These are phyloP conservation scores for Calephelis perditalis DNA, from an alignment of 2,888 invertebrate genomes.

Conservation along the genomic window DNA sequence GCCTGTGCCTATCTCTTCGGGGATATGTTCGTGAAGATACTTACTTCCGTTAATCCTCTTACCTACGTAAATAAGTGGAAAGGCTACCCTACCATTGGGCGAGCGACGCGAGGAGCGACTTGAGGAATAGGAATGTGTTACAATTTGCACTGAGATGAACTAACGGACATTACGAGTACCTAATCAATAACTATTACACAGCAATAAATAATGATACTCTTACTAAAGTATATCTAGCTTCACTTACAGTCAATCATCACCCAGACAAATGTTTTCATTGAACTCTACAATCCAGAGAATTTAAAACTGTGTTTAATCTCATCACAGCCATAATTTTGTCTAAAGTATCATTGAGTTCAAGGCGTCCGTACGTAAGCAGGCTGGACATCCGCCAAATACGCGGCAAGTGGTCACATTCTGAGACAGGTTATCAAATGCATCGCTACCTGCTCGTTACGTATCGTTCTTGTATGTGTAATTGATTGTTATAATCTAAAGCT, in stretches of 20 bases:
- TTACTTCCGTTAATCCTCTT: too few species aligned
- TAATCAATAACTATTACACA: too few species aligned
- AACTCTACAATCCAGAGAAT: background rate
- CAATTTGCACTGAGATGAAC: too few species aligned
- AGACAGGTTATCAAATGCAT: constrained; percentile 28
- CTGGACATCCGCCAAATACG: constrained; percentile 30
- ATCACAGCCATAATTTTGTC: constrained; percentile 17
- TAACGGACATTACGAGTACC: too few species aligned
- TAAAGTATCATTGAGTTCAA: constrained; percentile 27
- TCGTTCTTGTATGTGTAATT: constrained; percentile 12
- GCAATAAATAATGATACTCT: too few species aligned
- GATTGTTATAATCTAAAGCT: constrained; percentile 3
- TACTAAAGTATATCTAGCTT: too few species aligned
- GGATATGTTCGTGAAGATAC: too few species aligned
- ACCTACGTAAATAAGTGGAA: too few species aligned
- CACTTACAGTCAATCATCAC: background rate
- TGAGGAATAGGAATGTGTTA: too few species aligned
- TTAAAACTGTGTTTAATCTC: constrained; percentile 2
- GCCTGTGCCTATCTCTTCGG: too few species aligned
- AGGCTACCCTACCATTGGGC: too few species aligned
- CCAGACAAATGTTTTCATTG: background rate
- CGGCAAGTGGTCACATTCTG: constrained; percentile 21
- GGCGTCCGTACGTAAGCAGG: constrained; percentile 23
- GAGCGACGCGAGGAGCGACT: too few species aligned
- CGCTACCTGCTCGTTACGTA: constrained; percentile 21